Percentiles rank a stretch among this genome's conserved stretches.
phyloP scores from a whole-genome alignment of 2,113 vertebrate genomes.

The Toxostoma redivivum region DNA sequence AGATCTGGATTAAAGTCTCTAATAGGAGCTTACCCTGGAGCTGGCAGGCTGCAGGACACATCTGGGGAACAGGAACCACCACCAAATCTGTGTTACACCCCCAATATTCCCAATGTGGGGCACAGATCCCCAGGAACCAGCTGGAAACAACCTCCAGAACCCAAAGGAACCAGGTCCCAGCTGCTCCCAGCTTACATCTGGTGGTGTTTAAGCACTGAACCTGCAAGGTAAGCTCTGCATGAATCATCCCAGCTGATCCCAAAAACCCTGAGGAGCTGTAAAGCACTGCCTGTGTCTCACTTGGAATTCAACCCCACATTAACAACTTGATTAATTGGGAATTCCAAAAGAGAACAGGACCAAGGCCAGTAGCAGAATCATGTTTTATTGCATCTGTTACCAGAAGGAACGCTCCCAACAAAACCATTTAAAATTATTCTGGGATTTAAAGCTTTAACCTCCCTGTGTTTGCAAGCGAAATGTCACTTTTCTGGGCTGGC shows the following conservation, averaged over 20 bases:
- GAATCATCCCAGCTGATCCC: background rate
- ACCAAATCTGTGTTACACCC: background rate
- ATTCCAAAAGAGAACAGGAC: background rate
- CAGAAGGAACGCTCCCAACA: background rate
- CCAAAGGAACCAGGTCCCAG: background rate
- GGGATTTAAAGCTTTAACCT: background rate
- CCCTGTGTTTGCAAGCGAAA: background rate
- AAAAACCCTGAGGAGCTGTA: background rate
- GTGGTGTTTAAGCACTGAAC: background rate
- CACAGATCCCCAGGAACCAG: background rate
- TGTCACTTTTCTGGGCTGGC: background rate
- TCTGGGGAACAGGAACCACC: background rate
- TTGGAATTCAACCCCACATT: background rate
- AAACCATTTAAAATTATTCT: background rate
- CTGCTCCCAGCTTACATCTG: rapidly evolving
- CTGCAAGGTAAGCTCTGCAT: background rate
- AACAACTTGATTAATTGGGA: background rate
- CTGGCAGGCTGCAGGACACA: background rate
- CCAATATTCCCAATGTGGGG: background rate
- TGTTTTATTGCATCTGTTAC: background rate
- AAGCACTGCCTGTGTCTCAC: background rate
- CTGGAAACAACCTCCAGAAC: background rate
- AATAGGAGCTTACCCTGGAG: background rate
- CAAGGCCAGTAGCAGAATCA: background rate
- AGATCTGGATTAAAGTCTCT: conserved; percentile 4